phyloP scores from a whole-genome alignment of 2,888 invertebrate species.

The Malthinus seriepunctatus region DNA sequence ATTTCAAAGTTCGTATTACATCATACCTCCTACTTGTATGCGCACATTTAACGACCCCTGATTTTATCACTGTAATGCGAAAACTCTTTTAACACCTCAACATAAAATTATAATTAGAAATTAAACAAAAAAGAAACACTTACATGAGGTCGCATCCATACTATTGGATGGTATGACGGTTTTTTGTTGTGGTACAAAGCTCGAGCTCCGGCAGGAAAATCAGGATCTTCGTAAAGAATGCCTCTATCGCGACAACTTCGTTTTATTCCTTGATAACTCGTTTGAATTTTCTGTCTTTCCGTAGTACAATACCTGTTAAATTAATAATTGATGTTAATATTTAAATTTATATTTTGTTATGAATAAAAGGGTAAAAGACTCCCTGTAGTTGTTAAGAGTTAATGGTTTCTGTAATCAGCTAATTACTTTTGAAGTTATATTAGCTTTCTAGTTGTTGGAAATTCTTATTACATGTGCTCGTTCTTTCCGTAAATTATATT shows the following conservation, averaged over 20 bases:
- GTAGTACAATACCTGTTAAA: conserved; percentile 58
- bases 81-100: conserved; percentile 16
- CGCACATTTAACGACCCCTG: conserved; percentile 18
- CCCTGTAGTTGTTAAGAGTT: background rate
- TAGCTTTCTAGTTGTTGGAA: background rate
- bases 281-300: conserved; percentile 51
- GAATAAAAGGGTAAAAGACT: conserved; percentile 6
- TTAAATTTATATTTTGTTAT: background rate
- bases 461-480: too few species aligned
- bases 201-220: conserved; percentile 61
- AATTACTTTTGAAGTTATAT: conserved; percentile 5
- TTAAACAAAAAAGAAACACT: too few species aligned
- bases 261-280: conserved; percentile 59
- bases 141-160: conserved; percentile 71
- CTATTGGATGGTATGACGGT: conserved; percentile 59
- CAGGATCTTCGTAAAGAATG: conserved; percentile 64
- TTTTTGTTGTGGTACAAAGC: conserved; percentile 62
- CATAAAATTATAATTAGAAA: too few species aligned
- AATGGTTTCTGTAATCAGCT: conserved; percentile 18
- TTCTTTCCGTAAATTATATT: too few species aligned
- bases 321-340: conserved; percentile 8
- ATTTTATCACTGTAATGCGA: conserved; percentile 7
- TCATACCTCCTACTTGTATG: conserved; percentile 14
- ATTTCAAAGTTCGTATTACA: conserved; percentile 15
- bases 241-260: conserved; percentile 61